These are phyloP conservation scores for Temnothorax rugatulus DNA, from an alignment of 2,888 invertebrate species.

Conservation along the genomic window DNA sequence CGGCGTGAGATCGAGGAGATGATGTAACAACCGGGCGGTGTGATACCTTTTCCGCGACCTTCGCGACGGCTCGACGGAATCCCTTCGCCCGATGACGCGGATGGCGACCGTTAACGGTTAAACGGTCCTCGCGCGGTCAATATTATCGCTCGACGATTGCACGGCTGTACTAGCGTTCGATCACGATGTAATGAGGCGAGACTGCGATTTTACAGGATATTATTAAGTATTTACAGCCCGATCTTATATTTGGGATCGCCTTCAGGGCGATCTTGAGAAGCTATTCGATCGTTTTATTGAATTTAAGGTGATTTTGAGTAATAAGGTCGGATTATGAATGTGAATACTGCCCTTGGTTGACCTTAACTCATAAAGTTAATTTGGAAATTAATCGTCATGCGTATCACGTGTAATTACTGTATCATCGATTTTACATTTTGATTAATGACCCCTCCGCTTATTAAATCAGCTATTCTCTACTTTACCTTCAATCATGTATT, in stretches of 20 bases:
- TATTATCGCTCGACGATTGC: background rate
- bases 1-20: conserved; percentile 14
- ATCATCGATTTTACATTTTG: background rate
- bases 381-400: background rate
- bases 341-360: background rate
- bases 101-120: conserved; percentile 18
- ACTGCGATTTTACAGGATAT: background rate
- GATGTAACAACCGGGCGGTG: background rate
- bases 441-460: background rate
- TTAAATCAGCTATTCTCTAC: background rate
- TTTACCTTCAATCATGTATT: background rate
- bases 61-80: background rate
- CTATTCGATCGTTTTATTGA: background rate
- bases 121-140: background rate
- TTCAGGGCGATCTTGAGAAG: background rate
- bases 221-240: background rate
- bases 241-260: background rate
- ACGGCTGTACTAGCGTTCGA: background rate
- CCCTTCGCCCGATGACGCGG: background rate
- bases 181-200: background rate
- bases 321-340: background rate
- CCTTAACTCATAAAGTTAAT: background rate
- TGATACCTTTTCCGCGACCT: background rate
- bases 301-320: background rate
- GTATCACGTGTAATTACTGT: background rate